Evolutionary conservation across 2,888 invertebrate species (phyloP), one percentile per base, ranked within the genome.

Genomic region (Metopia argyrocephala): DNA sequence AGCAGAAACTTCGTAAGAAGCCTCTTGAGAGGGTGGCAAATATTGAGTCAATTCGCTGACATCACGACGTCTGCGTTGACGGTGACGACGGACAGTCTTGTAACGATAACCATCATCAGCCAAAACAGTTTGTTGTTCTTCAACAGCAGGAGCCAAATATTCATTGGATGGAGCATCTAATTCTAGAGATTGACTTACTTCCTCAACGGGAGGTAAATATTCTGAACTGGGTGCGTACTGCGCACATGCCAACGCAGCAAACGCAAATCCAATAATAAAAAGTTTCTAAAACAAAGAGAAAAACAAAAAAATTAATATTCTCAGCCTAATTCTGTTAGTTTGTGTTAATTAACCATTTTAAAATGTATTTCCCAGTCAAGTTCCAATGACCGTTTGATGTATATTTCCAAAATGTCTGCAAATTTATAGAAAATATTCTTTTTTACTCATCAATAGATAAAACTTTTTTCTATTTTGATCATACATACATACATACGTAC

Each of bases 81-180:
- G 78, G 52, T 82, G 54, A 7, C 79, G 76, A 2, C 82, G 76
- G 0, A 84, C 80, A 2, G 84, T 85, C 59, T 84, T 85, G 75
- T 85, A 85, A 23, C 83, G 84, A 50, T 84, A 84, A 46, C 74
- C 74, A 66, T 75, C 74, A 75, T 66, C 66, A 45, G 68, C 68
- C 23, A 85, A 62, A 23, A 84, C 81, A n/a, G 83, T 83, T 50
- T 68, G 78, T 31, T 83, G 79, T 54, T 73, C 73, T 18, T 15
- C 75, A 28, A 59, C 65, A 9, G 9, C 38, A 18, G 80, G 76
- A 18, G 71, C 66, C 57, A 79, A 64, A 48, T 79, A 79, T 27
- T 78, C 76, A 52, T 56, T 75, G 12, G 71, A 68, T 2, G 68
- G 76, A 27, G 61, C 74, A 7, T 48, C 25, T 3, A 64, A 20